phyloP scores from a whole-genome alignment of 2,888 invertebrate species.

The Empis stercorea region DNA sequence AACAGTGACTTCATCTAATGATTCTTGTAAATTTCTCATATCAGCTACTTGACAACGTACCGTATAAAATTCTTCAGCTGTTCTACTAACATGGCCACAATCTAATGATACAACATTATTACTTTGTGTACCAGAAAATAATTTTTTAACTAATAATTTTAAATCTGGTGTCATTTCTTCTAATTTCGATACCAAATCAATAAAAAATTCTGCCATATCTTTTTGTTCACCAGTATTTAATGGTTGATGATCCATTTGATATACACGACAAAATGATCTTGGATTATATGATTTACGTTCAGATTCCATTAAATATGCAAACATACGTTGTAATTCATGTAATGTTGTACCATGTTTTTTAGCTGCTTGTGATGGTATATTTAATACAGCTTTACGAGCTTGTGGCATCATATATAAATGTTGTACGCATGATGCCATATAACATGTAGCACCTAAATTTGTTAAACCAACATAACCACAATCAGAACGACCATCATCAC shows the following conservation, averaged over 20 bases:
- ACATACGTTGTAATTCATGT: conserved; percentile 85
- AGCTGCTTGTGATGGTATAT: conserved; percentile 56
- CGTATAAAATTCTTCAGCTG: conserved; percentile 91
- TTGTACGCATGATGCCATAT: conserved; percentile 96
- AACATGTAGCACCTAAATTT: conserved; percentile 91
- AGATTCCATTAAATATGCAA: conserved; percentile 85
- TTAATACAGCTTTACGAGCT: conserved; percentile 70
- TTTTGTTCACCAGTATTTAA: conserved; percentile 94
- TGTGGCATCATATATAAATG: conserved; percentile 96
- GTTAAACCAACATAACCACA: conserved; percentile 92
- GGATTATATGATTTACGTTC: conserved; percentile 94
- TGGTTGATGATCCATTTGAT: conserved; percentile 95
- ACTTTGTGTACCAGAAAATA: conserved; percentile 87
- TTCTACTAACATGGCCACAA: conserved; percentile 88
- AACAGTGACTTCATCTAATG: conserved; percentile 90
- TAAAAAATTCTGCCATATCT: conserved; percentile 97
- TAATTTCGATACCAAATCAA: conserved; percentile 86
- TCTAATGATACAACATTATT: conserved; percentile 94
- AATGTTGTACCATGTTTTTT: conserved; percentile 73
- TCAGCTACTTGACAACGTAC: conserved; percentile 93
- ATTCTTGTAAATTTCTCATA: conserved; percentile 90
- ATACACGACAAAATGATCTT: conserved; percentile 86
- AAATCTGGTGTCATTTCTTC: conserved; percentile 91
- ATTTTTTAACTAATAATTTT: conserved; percentile 75
- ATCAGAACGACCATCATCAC: conserved; percentile 85